Conservation (phyloP, 2,113 vertebrate genomes). For the Chamaetylas fuelleborni region DNA sequence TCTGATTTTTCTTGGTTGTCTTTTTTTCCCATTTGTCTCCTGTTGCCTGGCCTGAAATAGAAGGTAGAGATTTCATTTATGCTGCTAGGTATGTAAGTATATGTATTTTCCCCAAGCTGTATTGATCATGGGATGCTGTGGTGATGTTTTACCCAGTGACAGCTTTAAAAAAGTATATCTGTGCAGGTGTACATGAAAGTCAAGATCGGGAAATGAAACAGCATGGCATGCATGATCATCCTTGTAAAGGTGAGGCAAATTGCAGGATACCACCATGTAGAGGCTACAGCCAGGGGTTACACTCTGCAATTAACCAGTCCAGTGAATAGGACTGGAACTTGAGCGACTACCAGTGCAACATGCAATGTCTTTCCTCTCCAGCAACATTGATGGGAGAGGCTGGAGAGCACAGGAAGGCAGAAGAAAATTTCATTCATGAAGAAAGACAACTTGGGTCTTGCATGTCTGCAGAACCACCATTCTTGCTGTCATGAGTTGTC, state of each 20-base stretch:
- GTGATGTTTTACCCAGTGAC: not conserved
- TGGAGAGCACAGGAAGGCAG: not conserved
- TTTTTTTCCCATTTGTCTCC: slow-evolving; percentile 66
- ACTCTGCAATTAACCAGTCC: not conserved
- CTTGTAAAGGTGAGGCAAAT: not conserved
- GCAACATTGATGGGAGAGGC: not conserved
- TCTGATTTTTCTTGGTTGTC: slow-evolving; percentile 78
- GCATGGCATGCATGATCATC: not conserved
- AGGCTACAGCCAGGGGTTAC: not conserved
- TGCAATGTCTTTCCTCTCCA: not conserved
- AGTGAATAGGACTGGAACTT: not conserved
- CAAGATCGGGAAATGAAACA: not conserved
- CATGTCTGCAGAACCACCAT: not conserved
- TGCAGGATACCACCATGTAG: not conserved
- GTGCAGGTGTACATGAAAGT: not conserved
- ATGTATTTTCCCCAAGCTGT: slow-evolving; percentile 35
- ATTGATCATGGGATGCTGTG: not conserved
- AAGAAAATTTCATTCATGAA: not conserved
- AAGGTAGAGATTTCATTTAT: slow-evolving; percentile 46
- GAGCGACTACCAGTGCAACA: not conserved
- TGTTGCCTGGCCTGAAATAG: slow-evolving; percentile 67
- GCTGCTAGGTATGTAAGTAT: slow-evolving; percentile 45
- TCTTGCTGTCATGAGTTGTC: not conserved
- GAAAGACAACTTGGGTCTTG: not conserved
- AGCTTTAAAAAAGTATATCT: not conserved